phyloP scores from a whole-genome alignment of 2,797 vertebrate species.

The Glyptemys insculpta region DNA sequence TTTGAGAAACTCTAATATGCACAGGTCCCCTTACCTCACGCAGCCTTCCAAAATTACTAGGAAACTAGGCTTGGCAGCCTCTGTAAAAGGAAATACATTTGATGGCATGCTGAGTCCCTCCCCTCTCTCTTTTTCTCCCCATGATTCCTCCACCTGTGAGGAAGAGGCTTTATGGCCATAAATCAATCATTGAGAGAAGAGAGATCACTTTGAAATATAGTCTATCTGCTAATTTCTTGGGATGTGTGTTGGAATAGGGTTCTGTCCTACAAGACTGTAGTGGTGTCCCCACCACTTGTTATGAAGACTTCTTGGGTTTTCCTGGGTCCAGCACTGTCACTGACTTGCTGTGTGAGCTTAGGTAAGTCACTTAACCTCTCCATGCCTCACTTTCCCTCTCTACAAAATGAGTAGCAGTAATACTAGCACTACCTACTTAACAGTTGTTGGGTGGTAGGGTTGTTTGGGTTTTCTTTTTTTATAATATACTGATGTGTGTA shows the following conservation, averaged over 20 bases:
- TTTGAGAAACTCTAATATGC: background rate
- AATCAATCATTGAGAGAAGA: background rate
- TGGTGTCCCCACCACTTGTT: background rate
- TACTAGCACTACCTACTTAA: background rate
- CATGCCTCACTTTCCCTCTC: background rate
- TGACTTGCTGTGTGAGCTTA: background rate
- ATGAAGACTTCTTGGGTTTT: background rate
- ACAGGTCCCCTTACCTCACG: conserved; percentile 6
- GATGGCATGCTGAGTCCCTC: conserved; percentile 34
- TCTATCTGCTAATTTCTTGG: background rate
- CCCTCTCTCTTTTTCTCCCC: background rate
- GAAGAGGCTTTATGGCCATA: background rate
- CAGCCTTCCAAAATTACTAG: conserved; percentile 9
- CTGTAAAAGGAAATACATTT: background rate
- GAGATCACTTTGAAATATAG: background rate
- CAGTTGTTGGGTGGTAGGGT: background rate
- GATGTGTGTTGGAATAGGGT: background rate
- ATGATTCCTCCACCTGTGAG: background rate
- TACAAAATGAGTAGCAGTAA: background rate
- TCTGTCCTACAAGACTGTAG: background rate
- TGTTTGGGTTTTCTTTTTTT: background rate
- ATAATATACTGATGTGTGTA: background rate
- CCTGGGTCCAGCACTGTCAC: background rate
- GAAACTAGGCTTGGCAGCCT: background rate
- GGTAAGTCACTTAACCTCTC: background rate